These are phyloP conservation scores for Cliona cf. orientalis DNA, from an alignment of 37 sponge, comb jelly and placozoan species.

Conservation along the genomic window DNA sequence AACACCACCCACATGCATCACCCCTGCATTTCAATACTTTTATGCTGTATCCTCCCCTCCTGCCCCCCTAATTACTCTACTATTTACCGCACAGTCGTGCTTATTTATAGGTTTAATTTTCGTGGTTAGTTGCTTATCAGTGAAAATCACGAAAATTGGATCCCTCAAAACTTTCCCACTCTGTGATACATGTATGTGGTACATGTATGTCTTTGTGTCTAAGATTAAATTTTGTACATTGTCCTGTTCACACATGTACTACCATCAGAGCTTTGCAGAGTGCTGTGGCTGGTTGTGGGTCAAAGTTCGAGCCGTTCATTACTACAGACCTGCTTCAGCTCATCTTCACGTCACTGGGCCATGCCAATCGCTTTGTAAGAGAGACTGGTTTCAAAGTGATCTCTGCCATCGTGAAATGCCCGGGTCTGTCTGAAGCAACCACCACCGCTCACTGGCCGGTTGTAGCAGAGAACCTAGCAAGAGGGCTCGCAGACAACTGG, in stretches of 20 bases:
- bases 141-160: too few species aligned
- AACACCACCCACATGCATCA: too few species aligned
- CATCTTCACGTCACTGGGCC: slow-evolving; percentile 72
- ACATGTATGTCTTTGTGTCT: slow-evolving; percentile 12
- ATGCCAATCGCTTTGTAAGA: slow-evolving; percentile 95
- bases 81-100: neutral
- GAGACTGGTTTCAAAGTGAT: slow-evolving; percentile 83
- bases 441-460: slow-evolving; percentile 37
- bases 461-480: slow-evolving; percentile 50
- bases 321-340: slow-evolving; percentile 80
- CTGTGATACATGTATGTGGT: neutral
- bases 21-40: too few species aligned
- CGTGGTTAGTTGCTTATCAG: too few species aligned
- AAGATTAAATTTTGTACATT: neutral
- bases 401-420: slow-evolving; percentile 57
- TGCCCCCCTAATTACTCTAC: too few species aligned
- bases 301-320: slow-evolving; percentile 66
- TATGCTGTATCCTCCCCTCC: too few species aligned
- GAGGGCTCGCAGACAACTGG: slow-evolving; percentile 96
- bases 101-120: neutral
- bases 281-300: slow-evolving; percentile 75
- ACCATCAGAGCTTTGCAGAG: slow-evolving; percentile 57
- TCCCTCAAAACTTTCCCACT: neutral
- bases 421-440: slow-evolving; percentile 30
- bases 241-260: neutral